These are phyloP conservation scores for Volucella inflata DNA, from an alignment of 2,888 invertebrate genomes.

Conservation along the genomic window DNA sequence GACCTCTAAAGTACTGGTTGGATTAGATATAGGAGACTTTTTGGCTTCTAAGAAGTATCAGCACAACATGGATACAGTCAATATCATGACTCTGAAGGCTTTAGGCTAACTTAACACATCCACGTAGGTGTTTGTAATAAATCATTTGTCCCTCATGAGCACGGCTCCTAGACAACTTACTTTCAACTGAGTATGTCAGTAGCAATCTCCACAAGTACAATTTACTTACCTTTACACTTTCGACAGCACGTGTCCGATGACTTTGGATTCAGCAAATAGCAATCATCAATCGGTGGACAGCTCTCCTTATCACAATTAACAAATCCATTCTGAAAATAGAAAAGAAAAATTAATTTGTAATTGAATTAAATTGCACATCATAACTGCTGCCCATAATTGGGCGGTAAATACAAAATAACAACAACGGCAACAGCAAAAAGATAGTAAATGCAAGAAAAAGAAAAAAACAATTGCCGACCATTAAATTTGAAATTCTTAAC, in stretches of 20 bases:
- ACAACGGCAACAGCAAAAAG: neutral
- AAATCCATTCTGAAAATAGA: conserved; percentile 90
- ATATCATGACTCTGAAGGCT: too few species aligned
- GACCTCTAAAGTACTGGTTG: too few species aligned
- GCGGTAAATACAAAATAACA: neutral
- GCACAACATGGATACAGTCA: too few species aligned
- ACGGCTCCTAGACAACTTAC: too few species aligned
- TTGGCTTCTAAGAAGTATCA: too few species aligned
- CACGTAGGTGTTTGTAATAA: too few species aligned
- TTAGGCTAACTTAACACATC: too few species aligned
- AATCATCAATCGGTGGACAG: conserved; percentile 94
- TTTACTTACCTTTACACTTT: conserved; percentile 90
- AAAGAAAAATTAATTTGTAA: conserved; percentile 59
- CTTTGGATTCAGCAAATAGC: conserved; percentile 89
- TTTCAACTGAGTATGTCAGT: too few species aligned
- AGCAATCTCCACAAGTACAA: neutral
- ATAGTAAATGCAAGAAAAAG: conserved; percentile 81
- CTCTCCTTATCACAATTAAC: conserved; percentile 91
- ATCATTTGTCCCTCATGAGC: too few species aligned
- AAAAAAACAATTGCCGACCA: conserved; percentile 63
- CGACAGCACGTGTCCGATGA: conserved; percentile 91
- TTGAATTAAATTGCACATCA: conserved; percentile 28
- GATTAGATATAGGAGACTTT: too few species aligned
- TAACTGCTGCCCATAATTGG: conserved; percentile 30
- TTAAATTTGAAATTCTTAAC: conserved; percentile 59